A percentile compares a stretch with the other conserved stretches of the same genome.
Conservation (phyloP, 2,797 vertebrate genomes). For the Acrocephalus scirpaceus region DNA sequence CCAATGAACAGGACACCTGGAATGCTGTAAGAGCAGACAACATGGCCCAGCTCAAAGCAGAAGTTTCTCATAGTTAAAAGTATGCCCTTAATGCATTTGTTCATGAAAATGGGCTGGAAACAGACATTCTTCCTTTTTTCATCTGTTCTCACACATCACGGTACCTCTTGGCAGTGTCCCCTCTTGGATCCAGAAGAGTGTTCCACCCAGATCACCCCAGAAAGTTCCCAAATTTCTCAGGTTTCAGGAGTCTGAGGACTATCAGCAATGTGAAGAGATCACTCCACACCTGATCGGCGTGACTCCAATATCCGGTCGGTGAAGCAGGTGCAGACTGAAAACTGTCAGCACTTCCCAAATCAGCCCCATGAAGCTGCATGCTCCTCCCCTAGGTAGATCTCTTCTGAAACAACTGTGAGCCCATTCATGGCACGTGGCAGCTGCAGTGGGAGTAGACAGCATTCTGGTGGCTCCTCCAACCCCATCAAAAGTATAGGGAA, state of each 20-base stretch:
- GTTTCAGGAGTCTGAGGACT: slow-evolving; percentile 1
- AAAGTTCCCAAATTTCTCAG: neutral
- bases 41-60: neutral
- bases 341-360: neutral
- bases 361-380: neutral
- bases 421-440: neutral
- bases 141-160: neutral
- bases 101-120: neutral
- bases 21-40: neutral
- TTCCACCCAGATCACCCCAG: neutral
- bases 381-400: neutral
- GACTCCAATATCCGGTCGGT: neutral
- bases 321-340: slow-evolving; percentile 14
- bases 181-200: neutral
- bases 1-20: neutral
- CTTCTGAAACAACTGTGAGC: neutral
- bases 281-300: neutral
- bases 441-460: neutral
- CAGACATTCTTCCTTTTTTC: neutral
- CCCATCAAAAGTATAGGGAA: neutral
- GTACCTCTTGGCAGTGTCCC: neutral
- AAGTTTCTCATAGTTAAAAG: neutral
- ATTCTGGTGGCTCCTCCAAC: neutral
- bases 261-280: neutral
- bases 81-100: neutral